These are phyloP conservation scores for Planococcus citri DNA, from an alignment of 1,140 invertebrate species.

Conservation along the genomic window DNA sequence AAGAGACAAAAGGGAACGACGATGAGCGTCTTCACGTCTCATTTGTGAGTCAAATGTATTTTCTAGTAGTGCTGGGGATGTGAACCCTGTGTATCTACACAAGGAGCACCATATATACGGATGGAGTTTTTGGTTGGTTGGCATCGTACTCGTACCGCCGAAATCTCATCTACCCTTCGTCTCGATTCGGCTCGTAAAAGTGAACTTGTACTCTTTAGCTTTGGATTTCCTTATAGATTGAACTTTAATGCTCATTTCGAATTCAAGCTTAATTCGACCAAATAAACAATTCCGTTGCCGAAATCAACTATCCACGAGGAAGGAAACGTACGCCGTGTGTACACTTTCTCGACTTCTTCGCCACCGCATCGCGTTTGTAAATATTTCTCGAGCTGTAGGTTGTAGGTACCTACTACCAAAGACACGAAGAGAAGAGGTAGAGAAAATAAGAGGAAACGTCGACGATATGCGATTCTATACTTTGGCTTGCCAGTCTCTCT, in stretches of 20 bases:
- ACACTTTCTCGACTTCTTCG: neutral
- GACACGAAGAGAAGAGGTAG: neutral
- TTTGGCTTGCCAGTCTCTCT: too few relatives aligned
- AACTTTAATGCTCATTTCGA: slow-evolving; percentile 19
- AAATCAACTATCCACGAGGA: slow-evolving; percentile 13
- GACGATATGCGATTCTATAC: too few relatives aligned
- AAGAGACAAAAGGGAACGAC: too few relatives aligned
- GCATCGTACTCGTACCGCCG: too few relatives aligned
- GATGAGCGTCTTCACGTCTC: too few relatives aligned
- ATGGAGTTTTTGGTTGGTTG: too few relatives aligned
- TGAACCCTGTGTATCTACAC: too few relatives aligned
- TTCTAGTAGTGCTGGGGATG: too few relatives aligned
- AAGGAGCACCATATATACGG: neutral
- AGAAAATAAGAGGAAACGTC: neutral
- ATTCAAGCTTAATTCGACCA: slow-evolving; percentile 19
- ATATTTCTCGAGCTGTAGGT: neutral
- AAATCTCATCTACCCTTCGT: too few relatives aligned
- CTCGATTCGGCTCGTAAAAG: too few relatives aligned
- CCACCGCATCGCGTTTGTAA: neutral
- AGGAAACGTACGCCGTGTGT: neutral
- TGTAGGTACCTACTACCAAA: neutral
- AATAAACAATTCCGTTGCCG: slow-evolving; percentile 18
- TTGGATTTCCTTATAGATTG: slow-evolving; percentile 13
- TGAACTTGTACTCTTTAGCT: neutral
- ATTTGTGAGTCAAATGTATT: slow-evolving; percentile 18